Base-by-base conservation (phyloP, 2,797 vertebrate genomes). In the Alca torda region DNA sequence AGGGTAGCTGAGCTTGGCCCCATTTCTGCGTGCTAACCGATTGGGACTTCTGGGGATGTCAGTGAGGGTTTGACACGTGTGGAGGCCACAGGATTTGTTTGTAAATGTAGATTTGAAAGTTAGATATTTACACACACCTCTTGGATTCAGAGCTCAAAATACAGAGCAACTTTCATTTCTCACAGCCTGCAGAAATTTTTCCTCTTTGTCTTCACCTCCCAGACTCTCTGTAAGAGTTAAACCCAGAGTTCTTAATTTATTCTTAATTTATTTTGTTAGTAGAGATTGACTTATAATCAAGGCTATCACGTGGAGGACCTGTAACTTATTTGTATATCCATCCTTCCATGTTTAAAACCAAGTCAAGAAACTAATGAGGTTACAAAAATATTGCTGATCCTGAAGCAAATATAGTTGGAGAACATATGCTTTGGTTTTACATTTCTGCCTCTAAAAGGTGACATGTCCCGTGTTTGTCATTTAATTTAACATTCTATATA, bases 401-500 rank as follows among this genome's bases (percentile, higher is more conserved):
- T 33, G 59, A 65, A 73, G 73, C 93, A 93, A 95, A 75, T 95
- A 33, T 26, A 51, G 74, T 83, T 94, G 74, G 63, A 39, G 77
- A 97, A 79, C 94, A 94, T 96, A 91, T 89, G 73, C 87, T 94
- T 91, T 86, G 74, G 31, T 89, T 95, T 97, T 97, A 93, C 72
- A 80, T 97, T 96, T 95, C 79, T 91, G 89, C 94, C 95, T 93
- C 83, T 84, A 90, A 97, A 97, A 97, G 97, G 97, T 98, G 96
- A 96, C 96, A 96, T 89, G 96, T 96, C 95, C 77, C 70, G 10
- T 96, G 94, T 97, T 98, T 98, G 97, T 97, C 97, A 97, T 97
- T 97, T 97, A 94, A 96, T 98, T 97, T 97, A 96, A 97, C 96
- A 96, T 97, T 97, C 97, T 97, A 84, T 98, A 95, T 98, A 96